A percentile compares a stretch with the other conserved stretches of the same genome.
Conservation (phyloP, 2,797 vertebrate species). For the Gallinago solitaria region DNA sequence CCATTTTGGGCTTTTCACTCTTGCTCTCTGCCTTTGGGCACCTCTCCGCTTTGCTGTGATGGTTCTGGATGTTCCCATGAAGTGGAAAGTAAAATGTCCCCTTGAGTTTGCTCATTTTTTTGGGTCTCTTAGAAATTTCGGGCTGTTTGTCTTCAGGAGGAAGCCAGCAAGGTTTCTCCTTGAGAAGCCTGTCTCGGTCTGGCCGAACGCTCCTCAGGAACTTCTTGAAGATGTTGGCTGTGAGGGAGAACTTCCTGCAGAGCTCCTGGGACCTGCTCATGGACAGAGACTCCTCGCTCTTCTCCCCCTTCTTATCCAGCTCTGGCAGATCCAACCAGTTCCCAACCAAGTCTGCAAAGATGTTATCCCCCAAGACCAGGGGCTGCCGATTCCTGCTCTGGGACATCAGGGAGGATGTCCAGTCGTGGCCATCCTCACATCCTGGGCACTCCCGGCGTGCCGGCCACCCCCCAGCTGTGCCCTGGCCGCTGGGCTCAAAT, state of each 20-base stretch:
- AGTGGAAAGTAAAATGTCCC: constrained; percentile 87
- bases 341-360: constrained; percentile 95
- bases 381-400: constrained; percentile 92
- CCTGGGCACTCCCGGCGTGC: background rate
- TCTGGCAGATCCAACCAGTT: constrained; percentile 97
- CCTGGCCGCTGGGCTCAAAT: background rate
- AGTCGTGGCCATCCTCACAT: constrained; percentile 85
- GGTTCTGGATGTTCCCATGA: constrained; percentile 74
- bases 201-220: constrained; percentile 92
- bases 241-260: constrained; percentile 90
- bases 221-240: constrained; percentile 96
- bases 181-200: constrained; percentile 90
- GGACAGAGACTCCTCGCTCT: constrained; percentile 75
- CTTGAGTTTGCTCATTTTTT: constrained; percentile 84
- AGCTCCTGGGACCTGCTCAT: constrained; percentile 87
- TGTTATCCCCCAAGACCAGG: constrained; percentile 91
- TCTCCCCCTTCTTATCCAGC: constrained; percentile 81
- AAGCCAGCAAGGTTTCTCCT: constrained; percentile 92
- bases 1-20: constrained; percentile 53
- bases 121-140: constrained; percentile 85
- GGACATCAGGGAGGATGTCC: constrained; percentile 94
- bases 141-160: constrained; percentile 76
- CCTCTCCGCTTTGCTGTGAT: constrained; percentile 76
- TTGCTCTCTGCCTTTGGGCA: constrained; percentile 68
- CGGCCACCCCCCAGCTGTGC: background rate